Evolutionary conservation across 2,888 invertebrate species (phyloP).

Genomic region (Elysia crispata): DNA sequence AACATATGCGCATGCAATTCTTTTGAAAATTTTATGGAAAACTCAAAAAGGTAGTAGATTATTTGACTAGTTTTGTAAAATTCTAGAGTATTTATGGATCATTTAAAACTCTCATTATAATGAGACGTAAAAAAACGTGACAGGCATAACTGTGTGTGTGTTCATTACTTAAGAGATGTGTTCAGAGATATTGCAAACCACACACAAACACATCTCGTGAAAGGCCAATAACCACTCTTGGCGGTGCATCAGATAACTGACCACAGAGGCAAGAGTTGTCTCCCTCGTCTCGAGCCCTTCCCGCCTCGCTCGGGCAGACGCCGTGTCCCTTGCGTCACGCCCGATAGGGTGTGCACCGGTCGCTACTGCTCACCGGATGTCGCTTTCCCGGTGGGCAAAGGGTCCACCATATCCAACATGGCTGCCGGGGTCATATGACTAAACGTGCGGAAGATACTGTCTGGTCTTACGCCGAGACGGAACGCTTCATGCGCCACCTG

Average conservation of each 20-base stretch:
- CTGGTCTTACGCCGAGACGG: slow-evolving; percentile 62
- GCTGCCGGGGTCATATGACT: slow-evolving; percentile 34
- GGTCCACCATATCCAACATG: slow-evolving; percentile 36
- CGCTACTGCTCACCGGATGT: neutral
- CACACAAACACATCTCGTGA: no score
- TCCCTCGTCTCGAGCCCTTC: slow-evolving; percentile 15
- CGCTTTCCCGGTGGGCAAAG: neutral
- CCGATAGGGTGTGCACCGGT: neutral
- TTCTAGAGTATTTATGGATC: no score
- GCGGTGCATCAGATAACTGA: slow-evolving; percentile 10
- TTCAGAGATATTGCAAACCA: no score
- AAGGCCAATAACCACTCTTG: no score
- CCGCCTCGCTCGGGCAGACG: neutral
- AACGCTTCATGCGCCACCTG: slow-evolving; percentile 66
- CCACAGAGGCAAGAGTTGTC: slow-evolving; percentile 37
- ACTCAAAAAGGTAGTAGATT: no score
- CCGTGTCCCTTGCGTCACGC: slow-evolving; percentile 4
- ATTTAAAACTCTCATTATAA: no score
- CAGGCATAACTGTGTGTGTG: no score
- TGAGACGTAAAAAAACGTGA: no score
- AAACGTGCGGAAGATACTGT: slow-evolving; percentile 62
- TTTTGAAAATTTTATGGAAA: no score
- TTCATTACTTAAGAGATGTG: no score
- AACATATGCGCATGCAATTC: no score
- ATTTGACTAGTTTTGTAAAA: no score